Base-by-base conservation (phyloP, 2,113 vertebrate genomes). In the Alligator mississippiensis region DNA sequence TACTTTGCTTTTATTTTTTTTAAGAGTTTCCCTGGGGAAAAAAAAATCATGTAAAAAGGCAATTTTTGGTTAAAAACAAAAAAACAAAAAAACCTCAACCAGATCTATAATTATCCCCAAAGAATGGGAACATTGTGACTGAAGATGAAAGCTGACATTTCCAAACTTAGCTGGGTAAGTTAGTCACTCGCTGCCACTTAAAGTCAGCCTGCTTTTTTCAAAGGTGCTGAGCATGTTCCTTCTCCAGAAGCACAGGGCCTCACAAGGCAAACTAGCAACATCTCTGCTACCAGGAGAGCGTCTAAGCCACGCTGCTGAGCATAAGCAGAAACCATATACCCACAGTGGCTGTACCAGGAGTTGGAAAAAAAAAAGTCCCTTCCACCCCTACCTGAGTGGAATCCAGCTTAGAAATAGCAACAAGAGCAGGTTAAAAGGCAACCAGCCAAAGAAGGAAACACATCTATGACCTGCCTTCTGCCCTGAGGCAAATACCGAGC, bases 391-490 rank as follows among this genome's bases (percentile, higher is more conserved):
- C 47, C 47, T 47, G 47, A 8, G 47, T 47, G 47, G 47, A 47
- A 47, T 47, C 47, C 47, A 47, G 47, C 47, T 47, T 47, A 47
- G 47, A 47, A 9, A 8, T 47, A 47, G 47, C 47, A 47, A 9
- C 47, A 47, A 47, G 47, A 47, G 47, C 47, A 47, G 47, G 47
- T 47, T 47, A 47, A 47, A 47, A 47, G 2, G 47, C 47, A 47
- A 47, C 47, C 47, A 47, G 47, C 47, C 47, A 47, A 47, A 47
- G 47, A 9, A 47, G 47, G 94, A 95, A 85, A 94, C 68, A 77
- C 78, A 93, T 96, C 95, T 94, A 66, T 38, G 68, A 72, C 38
- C 30, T 72, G 18, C n/a, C n/a, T 18, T n/a, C 64, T 47, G 47
- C 47, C 47, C 47, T 9, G 9, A 47, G 47, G 47, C 47, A 47